Conservation (phyloP, 1,140 invertebrate species). For the Diorhabda carinulata region DNA sequence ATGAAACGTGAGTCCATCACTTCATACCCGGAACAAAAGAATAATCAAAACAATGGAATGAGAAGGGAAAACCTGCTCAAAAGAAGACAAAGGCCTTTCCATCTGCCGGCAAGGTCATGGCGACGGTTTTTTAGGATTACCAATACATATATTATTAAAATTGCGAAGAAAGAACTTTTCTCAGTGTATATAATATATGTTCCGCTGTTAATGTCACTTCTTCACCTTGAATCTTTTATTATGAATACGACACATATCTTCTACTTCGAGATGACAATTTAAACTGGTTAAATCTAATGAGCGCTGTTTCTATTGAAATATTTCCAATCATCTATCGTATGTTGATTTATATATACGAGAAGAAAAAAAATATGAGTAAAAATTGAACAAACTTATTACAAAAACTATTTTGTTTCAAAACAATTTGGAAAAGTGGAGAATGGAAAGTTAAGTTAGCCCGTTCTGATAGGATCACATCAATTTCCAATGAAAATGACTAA, state of each 20-base stretch:
- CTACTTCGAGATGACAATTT: background rate
- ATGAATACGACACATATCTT: constrained; percentile 2
- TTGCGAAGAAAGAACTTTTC: background rate
- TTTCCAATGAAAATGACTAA: no score
- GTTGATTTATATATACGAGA: background rate
- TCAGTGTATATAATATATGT: background rate
- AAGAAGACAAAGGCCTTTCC: no score
- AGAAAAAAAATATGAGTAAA: background rate
- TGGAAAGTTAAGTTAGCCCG: no score
- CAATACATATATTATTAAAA: background rate
- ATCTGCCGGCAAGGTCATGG: no score
- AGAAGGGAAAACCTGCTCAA: no score
- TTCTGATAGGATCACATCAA: no score
- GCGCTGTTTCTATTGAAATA: background rate
- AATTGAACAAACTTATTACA: background rate
- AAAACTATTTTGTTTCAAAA: no score
- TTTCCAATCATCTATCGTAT: background rate
- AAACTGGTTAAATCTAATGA: background rate
- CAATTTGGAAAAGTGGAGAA: no score
- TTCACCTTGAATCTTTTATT: background rate
- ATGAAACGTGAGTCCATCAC: no score
- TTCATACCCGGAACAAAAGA: no score
- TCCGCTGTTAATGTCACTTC: background rate
- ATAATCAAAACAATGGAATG: no score
- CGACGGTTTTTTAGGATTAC: no score